Conservation (phyloP, 2,113 vertebrate genomes). For the Fregata magnificens region DNA sequence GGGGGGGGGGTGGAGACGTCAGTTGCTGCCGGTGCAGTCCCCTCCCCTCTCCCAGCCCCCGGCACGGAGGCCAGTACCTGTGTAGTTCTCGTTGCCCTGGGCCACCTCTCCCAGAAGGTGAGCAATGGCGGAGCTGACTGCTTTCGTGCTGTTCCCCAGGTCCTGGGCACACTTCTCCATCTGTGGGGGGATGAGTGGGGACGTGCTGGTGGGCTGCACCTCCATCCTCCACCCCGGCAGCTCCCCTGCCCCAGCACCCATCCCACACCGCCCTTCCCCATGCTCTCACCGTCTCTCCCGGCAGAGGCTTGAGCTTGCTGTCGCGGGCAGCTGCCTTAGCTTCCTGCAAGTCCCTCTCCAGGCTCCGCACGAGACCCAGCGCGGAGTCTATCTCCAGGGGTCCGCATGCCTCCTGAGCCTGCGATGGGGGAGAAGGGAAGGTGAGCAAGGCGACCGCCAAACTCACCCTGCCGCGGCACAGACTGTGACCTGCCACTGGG, state of each 20-base stretch:
- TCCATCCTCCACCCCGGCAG: neutral
- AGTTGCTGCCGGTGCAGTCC: too few relatives aligned
- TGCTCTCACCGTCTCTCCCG: conserved; percentile 84
- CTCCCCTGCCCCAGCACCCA: too few relatives aligned
- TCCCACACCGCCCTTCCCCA: neutral
- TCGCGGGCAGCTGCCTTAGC: conserved; percentile 84
- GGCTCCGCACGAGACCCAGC: conserved; percentile 80
- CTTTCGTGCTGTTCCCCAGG: conserved; percentile 89
- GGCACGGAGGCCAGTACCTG: conserved; percentile 67
- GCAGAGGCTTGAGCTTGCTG: conserved; percentile 87
- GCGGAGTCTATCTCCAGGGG: conserved; percentile 92
- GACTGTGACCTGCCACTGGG: neutral
- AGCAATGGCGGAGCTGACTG: conserved; percentile 89
- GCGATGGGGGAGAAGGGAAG: neutral
- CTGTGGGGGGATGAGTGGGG: conserved; percentile 47
- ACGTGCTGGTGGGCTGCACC: neutral
- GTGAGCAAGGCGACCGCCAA: neutral
- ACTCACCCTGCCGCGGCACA: neutral
- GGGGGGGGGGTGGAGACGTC: neutral
- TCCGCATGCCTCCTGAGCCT: conserved; percentile 93
- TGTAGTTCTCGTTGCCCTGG: conserved; percentile 95
- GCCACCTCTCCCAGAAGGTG: conserved; percentile 90
- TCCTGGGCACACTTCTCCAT: conserved; percentile 92
- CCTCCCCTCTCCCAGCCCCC: neutral
- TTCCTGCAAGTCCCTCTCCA: conserved; percentile 90